Percentiles rank a stretch among this genome's conserved stretches.
Conservation (phyloP, 1,140 invertebrate genomes). For the Microplitis mediator region DNA sequence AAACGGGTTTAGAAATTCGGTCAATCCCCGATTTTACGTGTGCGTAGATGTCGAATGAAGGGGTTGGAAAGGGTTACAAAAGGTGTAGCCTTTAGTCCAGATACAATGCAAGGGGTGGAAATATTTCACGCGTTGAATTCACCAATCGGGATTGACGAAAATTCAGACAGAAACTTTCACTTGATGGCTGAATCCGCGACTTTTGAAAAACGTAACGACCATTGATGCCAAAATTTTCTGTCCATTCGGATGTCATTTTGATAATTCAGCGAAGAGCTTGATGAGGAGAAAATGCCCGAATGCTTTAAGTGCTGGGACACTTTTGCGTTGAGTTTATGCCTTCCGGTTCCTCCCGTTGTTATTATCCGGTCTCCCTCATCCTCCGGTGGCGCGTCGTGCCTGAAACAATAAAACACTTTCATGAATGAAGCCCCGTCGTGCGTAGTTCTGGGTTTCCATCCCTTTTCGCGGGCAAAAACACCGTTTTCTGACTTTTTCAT, state of each 20-base stretch:
- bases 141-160: background rate
- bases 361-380: constrained; percentile 50
- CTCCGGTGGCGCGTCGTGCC: constrained; percentile 41
- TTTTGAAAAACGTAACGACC: too few relatives aligned
- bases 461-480: constrained; percentile 3
- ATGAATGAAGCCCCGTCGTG: constrained; percentile 52
- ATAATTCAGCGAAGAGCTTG: constrained; percentile 35
- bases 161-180: too few relatives aligned
- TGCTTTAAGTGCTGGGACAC: constrained; percentile 14
- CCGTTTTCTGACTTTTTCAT: background rate
- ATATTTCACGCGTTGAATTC: too few relatives aligned
- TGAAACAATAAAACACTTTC: constrained; percentile 57
- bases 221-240: background rate
- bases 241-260: constrained; percentile 26
- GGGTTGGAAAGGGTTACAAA: constrained; percentile 27
- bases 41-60: background rate
- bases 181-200: too few relatives aligned
- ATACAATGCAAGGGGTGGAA: constrained; percentile 11
- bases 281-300: background rate
- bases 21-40: constrained; percentile 32
- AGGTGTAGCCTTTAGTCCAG: constrained; percentile 41
- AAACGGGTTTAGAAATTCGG: constrained; percentile 35
- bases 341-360: constrained; percentile 53
- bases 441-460: constrained; percentile 19
- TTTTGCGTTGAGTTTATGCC: constrained; percentile 49